These are phyloP conservation scores for Sinonovacula constricta DNA, from an alignment of 1,140 invertebrate genomes.

Conservation along the genomic window DNA sequence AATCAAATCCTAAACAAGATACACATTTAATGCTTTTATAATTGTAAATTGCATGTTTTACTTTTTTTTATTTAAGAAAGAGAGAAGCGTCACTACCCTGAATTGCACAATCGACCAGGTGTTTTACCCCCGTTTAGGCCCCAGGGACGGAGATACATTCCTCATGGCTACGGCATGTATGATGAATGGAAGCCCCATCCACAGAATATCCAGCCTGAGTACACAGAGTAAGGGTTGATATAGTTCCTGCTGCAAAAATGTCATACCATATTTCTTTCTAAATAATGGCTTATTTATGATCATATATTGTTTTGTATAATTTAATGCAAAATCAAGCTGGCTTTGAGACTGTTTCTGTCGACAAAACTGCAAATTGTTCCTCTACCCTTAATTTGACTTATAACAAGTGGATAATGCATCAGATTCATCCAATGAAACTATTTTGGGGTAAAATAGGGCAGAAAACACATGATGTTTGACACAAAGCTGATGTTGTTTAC, in stretches of 20 bases:
- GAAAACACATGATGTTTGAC: too few relatives aligned
- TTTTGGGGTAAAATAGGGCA: too few relatives aligned
- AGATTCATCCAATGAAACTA: too few relatives aligned
- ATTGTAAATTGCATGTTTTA: background rate
- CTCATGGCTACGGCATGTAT: constrained; percentile 68
- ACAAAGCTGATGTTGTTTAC: background rate
- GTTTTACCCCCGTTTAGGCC: constrained; percentile 49
- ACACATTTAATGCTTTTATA: background rate
- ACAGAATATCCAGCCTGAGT: constrained; percentile 61
- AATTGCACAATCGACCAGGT: constrained; percentile 54
- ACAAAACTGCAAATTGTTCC: too few relatives aligned
- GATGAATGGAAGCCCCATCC: constrained; percentile 70
- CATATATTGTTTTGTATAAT: too few relatives aligned
- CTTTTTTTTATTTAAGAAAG: constrained; percentile 59
- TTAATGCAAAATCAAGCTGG: too few relatives aligned
- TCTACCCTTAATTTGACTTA: too few relatives aligned
- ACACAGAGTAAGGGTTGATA: constrained; percentile 70
- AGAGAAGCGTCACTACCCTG: constrained; percentile 67
- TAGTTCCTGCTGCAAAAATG: too few relatives aligned
- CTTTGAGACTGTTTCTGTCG: too few relatives aligned
- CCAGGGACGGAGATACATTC: constrained; percentile 65
- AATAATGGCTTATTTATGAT: too few relatives aligned
- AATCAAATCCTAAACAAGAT: background rate
- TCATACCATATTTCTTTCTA: too few relatives aligned
- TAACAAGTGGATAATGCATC: too few relatives aligned